phyloP scores from a whole-genome alignment of 2,888 invertebrate genomes.

The Lomographa bimaculata region DNA sequence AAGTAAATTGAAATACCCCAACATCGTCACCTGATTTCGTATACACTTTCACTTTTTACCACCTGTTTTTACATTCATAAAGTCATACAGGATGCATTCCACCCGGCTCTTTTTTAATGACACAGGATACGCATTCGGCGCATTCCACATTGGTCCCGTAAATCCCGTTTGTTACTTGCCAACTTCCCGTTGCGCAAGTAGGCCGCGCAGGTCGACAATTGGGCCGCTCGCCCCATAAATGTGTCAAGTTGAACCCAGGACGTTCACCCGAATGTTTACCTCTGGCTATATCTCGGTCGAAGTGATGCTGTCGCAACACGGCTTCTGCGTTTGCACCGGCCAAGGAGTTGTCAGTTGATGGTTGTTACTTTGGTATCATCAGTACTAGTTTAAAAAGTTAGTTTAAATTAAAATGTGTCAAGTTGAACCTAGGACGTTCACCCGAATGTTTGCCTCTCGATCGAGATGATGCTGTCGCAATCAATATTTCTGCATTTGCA shows the following conservation, averaged over 20 bases:
- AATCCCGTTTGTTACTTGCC: slow-evolving; percentile 22
- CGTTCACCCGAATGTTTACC: slow-evolving; percentile 72
- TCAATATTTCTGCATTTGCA: slow-evolving; percentile 12
- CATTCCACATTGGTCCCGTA: slow-evolving; percentile 12
- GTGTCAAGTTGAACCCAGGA: slow-evolving; percentile 81
- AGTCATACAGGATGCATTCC: slow-evolving; percentile 22
- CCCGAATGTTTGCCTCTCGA: slow-evolving; percentile 66
- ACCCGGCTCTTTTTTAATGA: slow-evolving; percentile 10
- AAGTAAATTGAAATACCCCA: no score
- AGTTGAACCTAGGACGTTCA: slow-evolving; percentile 78
- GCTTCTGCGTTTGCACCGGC: slow-evolving; percentile 11
- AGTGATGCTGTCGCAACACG: no score
- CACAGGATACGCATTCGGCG: slow-evolving; percentile 11
- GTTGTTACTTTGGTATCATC: no score
- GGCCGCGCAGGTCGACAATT: slow-evolving; percentile 69
- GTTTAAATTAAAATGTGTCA: slow-evolving; percentile 84
- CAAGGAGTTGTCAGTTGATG: no score
- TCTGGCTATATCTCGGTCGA: slow-evolving; percentile 56
- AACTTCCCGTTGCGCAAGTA: slow-evolving; percentile 74
- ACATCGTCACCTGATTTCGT: no score
- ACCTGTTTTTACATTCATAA: slow-evolving; percentile 8
- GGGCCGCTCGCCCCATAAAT: slow-evolving; percentile 69
- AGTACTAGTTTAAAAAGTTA: no score
- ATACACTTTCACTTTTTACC: slow-evolving; percentile 8
- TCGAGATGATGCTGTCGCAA: slow-evolving; percentile 37